Evolutionary conservation across 2,888 invertebrate species (phyloP).

Genomic region (Tenodera sinensis): DNA sequence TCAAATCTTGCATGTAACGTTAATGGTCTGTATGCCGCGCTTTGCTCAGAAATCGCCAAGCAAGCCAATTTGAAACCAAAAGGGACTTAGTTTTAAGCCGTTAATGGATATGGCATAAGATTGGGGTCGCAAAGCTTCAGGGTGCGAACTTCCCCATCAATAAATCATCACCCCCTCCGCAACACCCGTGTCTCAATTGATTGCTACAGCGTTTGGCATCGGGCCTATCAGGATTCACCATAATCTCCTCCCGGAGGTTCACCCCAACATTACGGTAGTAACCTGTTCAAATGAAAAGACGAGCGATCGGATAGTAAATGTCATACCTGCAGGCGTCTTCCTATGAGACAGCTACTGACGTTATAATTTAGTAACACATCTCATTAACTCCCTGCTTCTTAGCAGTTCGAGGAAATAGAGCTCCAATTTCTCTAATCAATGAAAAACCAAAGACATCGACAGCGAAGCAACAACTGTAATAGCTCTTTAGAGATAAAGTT

Average conservation of each 20-base stretch:
- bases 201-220: not conserved
- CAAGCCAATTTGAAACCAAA: conserved; percentile 3
- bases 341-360: too few relatives aligned
- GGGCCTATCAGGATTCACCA: not conserved
- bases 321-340: not conserved
- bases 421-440: too few relatives aligned
- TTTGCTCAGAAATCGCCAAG: not conserved
- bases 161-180: not conserved
- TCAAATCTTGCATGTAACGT: not conserved
- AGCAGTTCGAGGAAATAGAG: too few relatives aligned
- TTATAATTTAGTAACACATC: too few relatives aligned
- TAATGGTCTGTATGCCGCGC: not conserved
- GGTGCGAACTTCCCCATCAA: not conserved
- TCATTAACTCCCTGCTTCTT: too few relatives aligned
- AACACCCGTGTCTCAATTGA: not conserved
- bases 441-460: too few relatives aligned
- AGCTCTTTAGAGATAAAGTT: too few relatives aligned
- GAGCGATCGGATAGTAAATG: not conserved
- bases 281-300: not conserved
- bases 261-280: not conserved
- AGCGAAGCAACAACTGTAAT: too few relatives aligned
- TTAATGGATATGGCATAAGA: not conserved
- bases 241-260: not conserved
- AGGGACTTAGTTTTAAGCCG: conserved; percentile 3
- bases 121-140: not conserved